Conservation (phyloP, 2,797 vertebrate species). For the Eleutherodactylus coqui region DNA sequence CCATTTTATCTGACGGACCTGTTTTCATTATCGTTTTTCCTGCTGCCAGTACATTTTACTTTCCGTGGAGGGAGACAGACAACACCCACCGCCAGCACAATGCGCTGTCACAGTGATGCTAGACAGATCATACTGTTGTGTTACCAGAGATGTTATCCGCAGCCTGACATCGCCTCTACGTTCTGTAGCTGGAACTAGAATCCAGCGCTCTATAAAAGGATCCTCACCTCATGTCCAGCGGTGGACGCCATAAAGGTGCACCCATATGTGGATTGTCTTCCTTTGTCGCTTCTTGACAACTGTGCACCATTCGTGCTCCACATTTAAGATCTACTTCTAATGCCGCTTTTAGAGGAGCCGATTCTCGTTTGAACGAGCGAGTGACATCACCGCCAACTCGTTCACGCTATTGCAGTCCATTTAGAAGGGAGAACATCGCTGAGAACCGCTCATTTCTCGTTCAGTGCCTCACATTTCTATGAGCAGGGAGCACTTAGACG, state of each 20-base stretch:
- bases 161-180: background rate
- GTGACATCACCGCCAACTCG: too few species aligned
- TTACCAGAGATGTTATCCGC: background rate
- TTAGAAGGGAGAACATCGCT: too few species aligned
- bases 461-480: too few species aligned
- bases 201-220: background rate
- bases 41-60: constrained; percentile 5
- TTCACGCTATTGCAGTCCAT: too few species aligned
- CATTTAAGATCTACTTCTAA: background rate
- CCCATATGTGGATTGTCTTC: background rate
- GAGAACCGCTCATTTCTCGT: too few species aligned
- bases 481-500: too few species aligned
- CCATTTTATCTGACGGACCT: background rate
- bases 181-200: background rate
- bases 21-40: constrained; percentile 20
- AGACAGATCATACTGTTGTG: constrained; percentile 11
- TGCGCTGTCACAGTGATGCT: constrained; percentile 13
- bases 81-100: background rate
- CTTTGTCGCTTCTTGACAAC: background rate
- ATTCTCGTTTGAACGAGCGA: too few species aligned
- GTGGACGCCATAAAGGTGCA: background rate
- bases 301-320: background rate
- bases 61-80: constrained; percentile 1
- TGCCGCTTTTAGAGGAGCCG: too few species aligned
- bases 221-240: background rate